These are phyloP conservation scores for Scelioninae gen. 1 DNA, from an alignment of 2,888 invertebrate genomes.

Conservation along the genomic window DNA sequence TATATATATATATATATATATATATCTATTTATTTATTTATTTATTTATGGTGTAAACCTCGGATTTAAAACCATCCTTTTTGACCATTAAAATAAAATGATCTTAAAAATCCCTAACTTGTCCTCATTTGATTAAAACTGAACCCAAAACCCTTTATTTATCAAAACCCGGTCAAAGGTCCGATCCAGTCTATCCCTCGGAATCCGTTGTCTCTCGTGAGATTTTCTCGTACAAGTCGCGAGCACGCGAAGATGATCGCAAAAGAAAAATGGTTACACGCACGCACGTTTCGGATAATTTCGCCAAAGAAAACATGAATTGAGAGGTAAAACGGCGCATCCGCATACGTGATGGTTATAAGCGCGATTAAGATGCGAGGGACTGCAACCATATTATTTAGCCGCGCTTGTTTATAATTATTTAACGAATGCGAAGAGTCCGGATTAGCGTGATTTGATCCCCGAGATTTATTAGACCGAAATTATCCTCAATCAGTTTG, in stretches of 20 bases:
- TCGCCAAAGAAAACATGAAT: constrained; percentile 68
- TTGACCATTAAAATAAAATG: too few species aligned
- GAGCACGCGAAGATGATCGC: constrained; percentile 71
- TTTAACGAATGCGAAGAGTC: constrained; percentile 61
- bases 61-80: too few species aligned
- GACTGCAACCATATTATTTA: constrained; percentile 61
- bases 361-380: constrained; percentile 67
- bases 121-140: not conserved
- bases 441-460: constrained; percentile 66
- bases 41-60: too few species aligned
- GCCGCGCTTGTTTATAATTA: constrained; percentile 62
- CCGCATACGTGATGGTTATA: constrained; percentile 44
- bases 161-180: constrained; percentile 43
- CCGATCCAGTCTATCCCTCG: constrained; percentile 3
- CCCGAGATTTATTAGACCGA: constrained; percentile 55
- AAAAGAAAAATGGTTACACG: constrained; percentile 63
- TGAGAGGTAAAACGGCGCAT: constrained; percentile 71
- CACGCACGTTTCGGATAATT: constrained; percentile 74
- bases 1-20: too few species aligned
- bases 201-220: constrained; percentile 56
- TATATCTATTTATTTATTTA: too few species aligned
- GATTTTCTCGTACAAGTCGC: constrained; percentile 63
- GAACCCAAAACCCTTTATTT: constrained; percentile 11
- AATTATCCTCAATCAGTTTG: constrained; percentile 48
- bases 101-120: not conserved